Evolutionary conservation across 2,113 vertebrate genomes (phyloP).

Genomic region (Bubo blakistoni): DNA sequence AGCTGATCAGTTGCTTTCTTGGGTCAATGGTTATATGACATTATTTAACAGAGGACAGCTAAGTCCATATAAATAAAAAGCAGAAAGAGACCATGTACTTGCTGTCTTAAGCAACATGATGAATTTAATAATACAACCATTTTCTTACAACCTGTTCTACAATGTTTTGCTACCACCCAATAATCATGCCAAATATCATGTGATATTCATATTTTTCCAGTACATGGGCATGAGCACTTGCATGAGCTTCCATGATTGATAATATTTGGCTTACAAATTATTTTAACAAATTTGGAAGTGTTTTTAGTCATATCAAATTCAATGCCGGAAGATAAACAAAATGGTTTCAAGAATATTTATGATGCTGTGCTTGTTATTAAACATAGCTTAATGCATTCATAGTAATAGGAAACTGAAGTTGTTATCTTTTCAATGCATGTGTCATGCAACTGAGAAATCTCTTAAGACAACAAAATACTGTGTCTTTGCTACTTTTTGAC

Average conservation of each 20-base stretch:
- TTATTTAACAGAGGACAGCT: not conserved
- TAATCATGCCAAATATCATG: not conserved
- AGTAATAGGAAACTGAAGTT: not conserved
- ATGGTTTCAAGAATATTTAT: not conserved
- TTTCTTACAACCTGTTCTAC: not conserved
- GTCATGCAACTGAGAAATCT: not conserved
- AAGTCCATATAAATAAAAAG: not conserved
- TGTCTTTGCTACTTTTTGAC: not conserved
- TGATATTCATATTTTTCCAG: not conserved
- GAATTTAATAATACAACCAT: not conserved
- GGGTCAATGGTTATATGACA: not conserved
- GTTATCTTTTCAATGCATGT: not conserved
- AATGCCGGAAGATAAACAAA: not conserved
- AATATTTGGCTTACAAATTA: not conserved
- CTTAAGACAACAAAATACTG: not conserved
- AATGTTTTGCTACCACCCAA: not conserved
- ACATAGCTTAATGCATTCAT: not conserved
- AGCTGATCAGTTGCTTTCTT: not conserved
- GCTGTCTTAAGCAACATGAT: not conserved
- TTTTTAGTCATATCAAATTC: conserved; percentile 9
- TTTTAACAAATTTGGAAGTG: conserved; percentile 1
- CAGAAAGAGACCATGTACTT: not conserved
- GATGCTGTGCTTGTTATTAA: not conserved
- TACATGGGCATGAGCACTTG: not conserved
- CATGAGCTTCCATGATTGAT: not conserved